Conservation (phyloP, 2,113 vertebrate species). For the Garra rufa region DNA sequence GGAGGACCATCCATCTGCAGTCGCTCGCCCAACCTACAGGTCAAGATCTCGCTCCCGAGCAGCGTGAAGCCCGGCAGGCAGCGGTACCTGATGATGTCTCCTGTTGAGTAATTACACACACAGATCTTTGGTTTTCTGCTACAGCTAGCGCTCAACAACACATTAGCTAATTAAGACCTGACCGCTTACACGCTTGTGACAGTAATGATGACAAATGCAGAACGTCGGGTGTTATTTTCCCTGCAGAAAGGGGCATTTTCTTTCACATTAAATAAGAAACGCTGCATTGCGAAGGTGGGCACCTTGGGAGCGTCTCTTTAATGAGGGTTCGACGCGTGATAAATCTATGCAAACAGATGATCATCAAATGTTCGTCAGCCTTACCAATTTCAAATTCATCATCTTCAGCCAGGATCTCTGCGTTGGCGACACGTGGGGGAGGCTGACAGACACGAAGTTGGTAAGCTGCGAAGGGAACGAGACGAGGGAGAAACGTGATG, state of each 20-base stretch:
- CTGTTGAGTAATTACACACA: constrained; percentile 73
- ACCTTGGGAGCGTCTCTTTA: constrained; percentile 26
- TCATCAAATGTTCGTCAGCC: constrained; percentile 3
- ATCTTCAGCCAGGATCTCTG: constrained; percentile 89
- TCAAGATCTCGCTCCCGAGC: constrained; percentile 93
- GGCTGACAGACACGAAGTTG: constrained; percentile 92
- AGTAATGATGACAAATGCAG: constrained; percentile 53
- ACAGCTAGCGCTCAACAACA: constrained; percentile 29
- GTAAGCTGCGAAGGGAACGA: constrained; percentile 79
- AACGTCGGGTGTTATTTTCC: constrained; percentile 1
- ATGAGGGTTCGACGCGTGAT: constrained; percentile 40
- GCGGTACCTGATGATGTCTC: constrained; percentile 95
- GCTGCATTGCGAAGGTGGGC: background rate
- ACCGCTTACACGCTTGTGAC: constrained; percentile 16
- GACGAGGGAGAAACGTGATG: constrained; percentile 32
- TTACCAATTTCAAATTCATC: constrained; percentile 97
- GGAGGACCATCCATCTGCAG: constrained; percentile 94
- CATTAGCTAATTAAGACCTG: constrained; percentile 47
- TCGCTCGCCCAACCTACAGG: constrained; percentile 89
- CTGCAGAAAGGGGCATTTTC: constrained; percentile 1
- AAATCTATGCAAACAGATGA: constrained; percentile 61
- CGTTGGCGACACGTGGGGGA: constrained; percentile 85
- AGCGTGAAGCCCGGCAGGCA: constrained; percentile 95
- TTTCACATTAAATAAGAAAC: background rate
- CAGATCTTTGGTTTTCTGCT: constrained; percentile 17